phyloP scores from a whole-genome alignment of 2,888 invertebrate genomes.

The Mellilla xanthometata region DNA sequence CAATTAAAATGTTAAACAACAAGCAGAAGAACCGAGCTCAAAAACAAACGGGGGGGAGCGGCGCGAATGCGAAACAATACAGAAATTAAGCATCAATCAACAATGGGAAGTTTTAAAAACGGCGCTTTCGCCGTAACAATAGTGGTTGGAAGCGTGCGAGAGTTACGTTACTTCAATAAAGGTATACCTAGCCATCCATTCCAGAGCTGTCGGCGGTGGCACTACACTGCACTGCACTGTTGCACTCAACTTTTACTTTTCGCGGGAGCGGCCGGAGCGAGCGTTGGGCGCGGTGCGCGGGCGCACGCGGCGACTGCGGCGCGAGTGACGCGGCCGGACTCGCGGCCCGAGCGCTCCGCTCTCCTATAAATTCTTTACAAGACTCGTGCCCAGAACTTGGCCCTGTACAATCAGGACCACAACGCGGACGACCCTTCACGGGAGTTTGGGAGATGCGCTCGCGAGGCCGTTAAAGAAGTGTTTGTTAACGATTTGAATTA shows the following conservation, averaged over 20 bases:
- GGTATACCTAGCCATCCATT: slow-evolving; percentile 68
- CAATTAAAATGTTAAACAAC: slow-evolving; percentile 7
- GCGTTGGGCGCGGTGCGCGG: slow-evolving; percentile 25
- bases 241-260: slow-evolving; percentile 58
- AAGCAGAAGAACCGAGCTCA: slow-evolving; percentile 9
- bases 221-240: slow-evolving; percentile 55
- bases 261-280: slow-evolving; percentile 30
- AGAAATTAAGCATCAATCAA: slow-evolving; percentile 21
- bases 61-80: slow-evolving; percentile 24
- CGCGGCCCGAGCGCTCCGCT: slow-evolving; percentile 60
- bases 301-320: slow-evolving; percentile 29
- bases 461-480: too few relatives aligned
- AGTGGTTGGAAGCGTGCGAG: slow-evolving; percentile 33
- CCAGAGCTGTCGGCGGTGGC: slow-evolving; percentile 46
- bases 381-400: slow-evolving; percentile 70
- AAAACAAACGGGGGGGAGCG: slow-evolving; percentile 16
- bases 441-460: too few relatives aligned
- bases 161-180: too few relatives aligned
- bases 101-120: slow-evolving; percentile 30
- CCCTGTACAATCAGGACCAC: slow-evolving; percentile 68
- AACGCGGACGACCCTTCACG: too few relatives aligned
- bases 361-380: slow-evolving; percentile 77
- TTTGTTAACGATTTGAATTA: too few relatives aligned
- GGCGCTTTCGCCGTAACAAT: slow-evolving; percentile 39
- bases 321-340: slow-evolving; percentile 35